phyloP scores from a whole-genome alignment of 2,888 invertebrate genomes.

The Pseudoips prasinana region DNA sequence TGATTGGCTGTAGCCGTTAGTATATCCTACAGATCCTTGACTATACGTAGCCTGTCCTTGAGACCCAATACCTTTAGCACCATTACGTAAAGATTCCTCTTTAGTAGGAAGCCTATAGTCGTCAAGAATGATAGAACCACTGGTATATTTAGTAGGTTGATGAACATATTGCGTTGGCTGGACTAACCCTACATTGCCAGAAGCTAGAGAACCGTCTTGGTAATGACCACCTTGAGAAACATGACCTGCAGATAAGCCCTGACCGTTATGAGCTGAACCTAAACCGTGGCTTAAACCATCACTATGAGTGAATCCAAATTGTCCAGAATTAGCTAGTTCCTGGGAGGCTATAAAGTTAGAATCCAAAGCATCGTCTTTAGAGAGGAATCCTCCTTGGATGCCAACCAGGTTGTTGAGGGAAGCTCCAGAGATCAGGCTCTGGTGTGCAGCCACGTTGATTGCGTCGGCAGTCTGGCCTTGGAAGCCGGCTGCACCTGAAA shows the following conservation, averaged over 20 bases:
- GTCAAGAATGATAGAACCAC: constrained; percentile 68
- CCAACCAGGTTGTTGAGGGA: constrained; percentile 69
- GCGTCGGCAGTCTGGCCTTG: constrained; percentile 72
- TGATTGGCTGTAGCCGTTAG: constrained; percentile 9
- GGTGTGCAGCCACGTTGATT: constrained; percentile 73
- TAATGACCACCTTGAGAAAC: constrained; percentile 3
- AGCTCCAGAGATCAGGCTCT: constrained; percentile 72
- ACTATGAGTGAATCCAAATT: too few species aligned
- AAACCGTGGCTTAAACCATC: constrained; percentile 33
- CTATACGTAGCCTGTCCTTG: constrained; percentile 5
- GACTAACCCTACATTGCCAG: constrained; percentile 51
- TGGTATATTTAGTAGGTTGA: constrained; percentile 53
- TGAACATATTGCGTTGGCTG: constrained; percentile 56
- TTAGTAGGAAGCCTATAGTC: constrained; percentile 65
- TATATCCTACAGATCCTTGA: constrained; percentile 14
- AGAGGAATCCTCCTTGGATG: constrained; percentile 64
- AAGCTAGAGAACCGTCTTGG: constrained; percentile 8
- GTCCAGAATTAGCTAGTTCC: constrained; percentile 48
- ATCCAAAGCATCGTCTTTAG: constrained; percentile 55
- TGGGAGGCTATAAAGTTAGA: constrained; percentile 68
- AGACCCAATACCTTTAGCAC: constrained; percentile 7
- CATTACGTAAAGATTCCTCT: constrained; percentile 32
- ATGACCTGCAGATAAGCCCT: constrained; percentile 17
- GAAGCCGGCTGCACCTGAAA: constrained; percentile 69
- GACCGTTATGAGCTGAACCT: too few species aligned